These are phyloP conservation scores for Semnornis frantzii DNA, from an alignment of 2,113 vertebrate species.

Conservation along the genomic window DNA sequence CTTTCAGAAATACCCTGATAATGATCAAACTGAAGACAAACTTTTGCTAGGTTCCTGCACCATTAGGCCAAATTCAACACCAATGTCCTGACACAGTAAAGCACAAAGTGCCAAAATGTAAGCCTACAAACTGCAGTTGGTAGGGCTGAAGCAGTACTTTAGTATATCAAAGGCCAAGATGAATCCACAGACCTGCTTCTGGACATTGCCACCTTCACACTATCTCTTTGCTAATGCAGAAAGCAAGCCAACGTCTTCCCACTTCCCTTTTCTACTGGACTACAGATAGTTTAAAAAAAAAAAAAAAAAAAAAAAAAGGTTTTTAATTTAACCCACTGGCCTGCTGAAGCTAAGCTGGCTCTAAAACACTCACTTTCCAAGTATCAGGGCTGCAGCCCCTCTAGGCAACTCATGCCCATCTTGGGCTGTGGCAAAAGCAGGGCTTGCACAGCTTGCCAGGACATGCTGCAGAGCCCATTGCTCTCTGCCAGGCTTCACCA, in stretches of 20 bases:
- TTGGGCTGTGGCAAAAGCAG: fast-evolving
- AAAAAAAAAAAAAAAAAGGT: neutral
- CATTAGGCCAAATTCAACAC: neutral
- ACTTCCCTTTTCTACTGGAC: neutral
- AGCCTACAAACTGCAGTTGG: neutral
- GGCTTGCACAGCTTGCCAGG: neutral
- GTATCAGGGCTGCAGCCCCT: neutral
- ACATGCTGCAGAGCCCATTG: neutral
- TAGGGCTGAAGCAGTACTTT: neutral
- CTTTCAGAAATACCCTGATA: neutral
- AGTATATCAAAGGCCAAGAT: neutral
- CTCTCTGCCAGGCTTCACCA: neutral
- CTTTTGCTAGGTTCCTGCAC: neutral
- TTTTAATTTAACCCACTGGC: neutral
- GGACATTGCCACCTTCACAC: neutral
- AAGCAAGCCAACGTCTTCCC: neutral
- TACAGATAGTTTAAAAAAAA: neutral
- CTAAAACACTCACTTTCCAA: neutral
- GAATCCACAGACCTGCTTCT: neutral
- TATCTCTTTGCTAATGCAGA: neutral
- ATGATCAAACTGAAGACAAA: neutral
- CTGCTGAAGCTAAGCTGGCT: neutral
- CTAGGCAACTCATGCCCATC: neutral
- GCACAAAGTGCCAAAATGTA: fast-evolving
- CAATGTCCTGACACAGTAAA: neutral